phyloP scores from a whole-genome alignment of 2,888 invertebrate species.

The Oxytorus armatus region DNA sequence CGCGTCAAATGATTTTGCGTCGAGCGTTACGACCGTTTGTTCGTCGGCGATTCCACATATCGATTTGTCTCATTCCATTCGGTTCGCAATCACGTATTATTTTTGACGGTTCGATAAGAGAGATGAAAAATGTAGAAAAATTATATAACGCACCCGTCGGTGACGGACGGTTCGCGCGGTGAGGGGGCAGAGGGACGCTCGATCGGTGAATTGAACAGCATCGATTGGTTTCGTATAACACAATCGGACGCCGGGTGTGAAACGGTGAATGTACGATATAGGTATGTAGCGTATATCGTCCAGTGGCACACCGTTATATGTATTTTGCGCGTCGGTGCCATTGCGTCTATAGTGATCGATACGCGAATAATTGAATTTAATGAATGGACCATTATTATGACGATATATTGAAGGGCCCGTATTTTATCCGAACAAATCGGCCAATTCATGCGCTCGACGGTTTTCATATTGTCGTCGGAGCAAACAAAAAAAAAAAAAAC shows the following conservation, averaged over 20 bases:
- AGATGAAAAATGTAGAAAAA: no score
- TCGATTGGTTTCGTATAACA: slow-evolving; percentile 31
- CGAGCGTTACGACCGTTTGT: background rate
- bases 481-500: background rate
- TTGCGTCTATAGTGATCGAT: slow-evolving; percentile 45
- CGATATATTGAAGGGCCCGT: slow-evolving; percentile 4
- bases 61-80: slow-evolving; percentile 24
- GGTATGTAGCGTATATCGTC: slow-evolving; percentile 2
- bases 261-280: background rate
- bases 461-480: slow-evolving; percentile 1
- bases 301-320: background rate
- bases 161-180: no score
- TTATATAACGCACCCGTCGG: no score
- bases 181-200: no score
- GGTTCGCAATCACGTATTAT: slow-evolving; percentile 1
- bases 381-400: slow-evolving; percentile 47
- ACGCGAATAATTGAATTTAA: slow-evolving; percentile 58
- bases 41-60: background rate
- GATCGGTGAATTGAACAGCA: no score
- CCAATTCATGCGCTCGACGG: background rate
- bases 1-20: background rate
- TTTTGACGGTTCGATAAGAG: no score
- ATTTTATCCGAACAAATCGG: slow-evolving; percentile 28
- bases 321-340: slow-evolving; percentile 1
- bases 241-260: slow-evolving; percentile 23